Evolutionary conservation across 1,140 invertebrate species (phyloP).

Genomic region (Nephila pilipes): DNA sequence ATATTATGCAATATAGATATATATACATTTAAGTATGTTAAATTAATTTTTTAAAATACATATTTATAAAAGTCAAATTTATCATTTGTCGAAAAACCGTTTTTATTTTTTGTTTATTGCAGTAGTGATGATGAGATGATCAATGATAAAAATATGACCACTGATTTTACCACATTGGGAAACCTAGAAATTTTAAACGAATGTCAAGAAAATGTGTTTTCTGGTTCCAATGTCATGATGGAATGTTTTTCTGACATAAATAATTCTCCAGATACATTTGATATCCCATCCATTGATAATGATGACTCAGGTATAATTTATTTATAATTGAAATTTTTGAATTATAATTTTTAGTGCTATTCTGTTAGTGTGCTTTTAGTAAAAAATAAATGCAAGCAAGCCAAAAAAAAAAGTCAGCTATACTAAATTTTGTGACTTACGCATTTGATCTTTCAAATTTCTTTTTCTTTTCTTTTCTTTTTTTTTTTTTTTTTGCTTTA

Average conservation of each 20-base stretch:
- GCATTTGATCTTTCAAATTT: too few species aligned
- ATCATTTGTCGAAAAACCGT: background rate
- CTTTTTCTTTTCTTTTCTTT: too few species aligned
- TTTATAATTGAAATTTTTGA: too few species aligned
- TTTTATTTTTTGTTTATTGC: background rate
- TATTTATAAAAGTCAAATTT: background rate
- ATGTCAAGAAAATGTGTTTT: slow-evolving; percentile 56
- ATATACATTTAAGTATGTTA: too few species aligned
- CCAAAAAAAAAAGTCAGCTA: too few species aligned
- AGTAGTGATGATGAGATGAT: slow-evolving; percentile 24
- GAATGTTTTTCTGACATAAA: slow-evolving; percentile 66
- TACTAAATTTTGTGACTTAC: too few species aligned
- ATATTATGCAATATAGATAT: too few species aligned
- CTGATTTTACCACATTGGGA: slow-evolving; percentile 51
- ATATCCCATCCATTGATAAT: slow-evolving; percentile 67
- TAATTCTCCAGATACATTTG: slow-evolving; percentile 56
- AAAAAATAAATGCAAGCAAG: too few species aligned
- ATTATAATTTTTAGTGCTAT: too few species aligned
- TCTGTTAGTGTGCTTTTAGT: too few species aligned
- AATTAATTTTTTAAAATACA: too few species aligned
- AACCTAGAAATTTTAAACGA: slow-evolving; percentile 64
- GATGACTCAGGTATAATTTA: slow-evolving; percentile 64
- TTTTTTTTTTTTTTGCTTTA: too few species aligned
- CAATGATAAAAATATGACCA: slow-evolving; percentile 23
- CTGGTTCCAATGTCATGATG: slow-evolving; percentile 53